Evolutionary conservation across 2,888 invertebrate species (phyloP).

Genomic region (Argyresthia goedartella): DNA sequence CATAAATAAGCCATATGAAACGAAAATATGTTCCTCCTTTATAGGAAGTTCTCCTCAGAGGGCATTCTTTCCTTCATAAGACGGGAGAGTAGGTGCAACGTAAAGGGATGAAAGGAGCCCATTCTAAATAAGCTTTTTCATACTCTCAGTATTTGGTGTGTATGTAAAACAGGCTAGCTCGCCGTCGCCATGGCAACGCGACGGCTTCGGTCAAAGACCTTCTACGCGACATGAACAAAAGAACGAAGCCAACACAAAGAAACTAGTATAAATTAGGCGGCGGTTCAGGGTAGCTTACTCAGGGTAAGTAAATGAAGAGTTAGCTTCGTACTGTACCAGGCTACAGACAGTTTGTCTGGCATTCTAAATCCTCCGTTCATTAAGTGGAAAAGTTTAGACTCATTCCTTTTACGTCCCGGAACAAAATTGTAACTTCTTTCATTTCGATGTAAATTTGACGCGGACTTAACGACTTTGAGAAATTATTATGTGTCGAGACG

Average conservation of each 20-base stretch:
- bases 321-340: too few species aligned
- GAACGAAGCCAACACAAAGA: background rate
- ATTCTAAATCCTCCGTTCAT: background rate
- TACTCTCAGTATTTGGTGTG: background rate
- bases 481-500: background rate
- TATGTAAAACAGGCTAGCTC: background rate
- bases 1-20: too few species aligned
- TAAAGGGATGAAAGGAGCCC: constrained; percentile 4
- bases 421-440: background rate
- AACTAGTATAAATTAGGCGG: constrained; percentile 28
- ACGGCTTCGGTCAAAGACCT: constrained; percentile 61
- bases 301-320: too few species aligned
- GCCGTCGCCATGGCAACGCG: constrained; percentile 46
- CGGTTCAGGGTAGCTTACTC: background rate
- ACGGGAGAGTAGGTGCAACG: background rate
- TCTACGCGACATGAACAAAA: constrained; percentile 36
- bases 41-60: too few species aligned
- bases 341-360: background rate
- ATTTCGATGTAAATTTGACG: constrained; percentile 1
- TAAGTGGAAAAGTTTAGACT: background rate
- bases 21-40: too few species aligned
- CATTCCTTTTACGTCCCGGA: background rate
- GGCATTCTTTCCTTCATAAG: too few species aligned
- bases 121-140: constrained; percentile 3
- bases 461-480: background rate